Evolutionary conservation across 2,113 vertebrate genomes (phyloP).

Genomic region (Brachyistius frenatus): DNA sequence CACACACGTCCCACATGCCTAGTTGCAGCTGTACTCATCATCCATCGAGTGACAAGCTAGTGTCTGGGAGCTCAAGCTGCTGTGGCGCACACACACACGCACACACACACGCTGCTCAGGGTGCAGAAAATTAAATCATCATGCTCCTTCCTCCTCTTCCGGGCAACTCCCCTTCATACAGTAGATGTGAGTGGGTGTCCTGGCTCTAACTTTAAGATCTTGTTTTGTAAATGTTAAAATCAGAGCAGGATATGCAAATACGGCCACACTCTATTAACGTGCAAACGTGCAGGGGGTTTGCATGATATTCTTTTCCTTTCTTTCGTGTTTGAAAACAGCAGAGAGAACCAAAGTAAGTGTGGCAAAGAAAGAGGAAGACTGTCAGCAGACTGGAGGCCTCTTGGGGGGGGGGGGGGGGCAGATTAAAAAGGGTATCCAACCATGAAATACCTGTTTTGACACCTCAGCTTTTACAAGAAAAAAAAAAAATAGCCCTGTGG

Average conservation of each 20-base stretch:
- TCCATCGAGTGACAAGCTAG: slow-evolving; percentile 39
- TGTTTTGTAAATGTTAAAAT: slow-evolving; percentile 7
- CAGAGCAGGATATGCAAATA: not conserved
- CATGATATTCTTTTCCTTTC: slow-evolving; percentile 6
- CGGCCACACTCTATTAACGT: not conserved
- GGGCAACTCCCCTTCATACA: not conserved
- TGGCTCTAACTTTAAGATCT: not conserved
- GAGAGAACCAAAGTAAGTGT: slow-evolving; percentile 13
- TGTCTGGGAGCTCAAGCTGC: slow-evolving; percentile 37
- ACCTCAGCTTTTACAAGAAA: slow-evolving; percentile 66
- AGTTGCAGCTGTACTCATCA: slow-evolving; percentile 41
- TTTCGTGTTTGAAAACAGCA: slow-evolving; percentile 23
- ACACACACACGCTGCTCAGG: slow-evolving; percentile 57
- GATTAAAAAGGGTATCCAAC: slow-evolving; percentile 83
- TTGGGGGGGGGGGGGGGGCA: slow-evolving; percentile 64
- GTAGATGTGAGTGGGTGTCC: not conserved
- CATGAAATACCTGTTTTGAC: slow-evolving; percentile 86
- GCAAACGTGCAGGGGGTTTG: too few relatives aligned
- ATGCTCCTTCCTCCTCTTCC: slow-evolving; percentile 37
- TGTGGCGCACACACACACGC: not conserved
- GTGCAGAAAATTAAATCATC: slow-evolving; percentile 69
- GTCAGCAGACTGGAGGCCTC: slow-evolving; percentile 61
- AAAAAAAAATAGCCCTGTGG: slow-evolving; percentile 60
- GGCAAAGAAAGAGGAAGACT: slow-evolving; percentile 29
- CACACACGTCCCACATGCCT: slow-evolving; percentile 24